These are phyloP conservation scores for Carollia perspicillata DNA, from an alignment of 2,113 vertebrate species.

Conservation along the genomic window DNA sequence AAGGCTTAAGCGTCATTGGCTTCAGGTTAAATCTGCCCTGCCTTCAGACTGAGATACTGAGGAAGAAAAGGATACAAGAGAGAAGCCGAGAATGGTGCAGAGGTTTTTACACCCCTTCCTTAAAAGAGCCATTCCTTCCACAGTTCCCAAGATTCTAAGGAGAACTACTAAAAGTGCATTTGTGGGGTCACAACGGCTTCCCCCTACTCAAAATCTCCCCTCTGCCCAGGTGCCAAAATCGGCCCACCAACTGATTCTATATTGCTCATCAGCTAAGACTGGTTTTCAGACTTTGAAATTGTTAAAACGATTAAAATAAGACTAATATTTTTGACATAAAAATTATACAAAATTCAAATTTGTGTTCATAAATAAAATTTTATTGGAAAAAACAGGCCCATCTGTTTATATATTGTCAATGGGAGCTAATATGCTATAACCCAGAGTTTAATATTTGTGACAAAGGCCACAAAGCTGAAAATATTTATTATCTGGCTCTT, in stretches of 20 bases:
- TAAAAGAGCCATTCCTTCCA: not conserved
- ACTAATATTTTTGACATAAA: not conserved
- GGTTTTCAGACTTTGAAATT: not conserved
- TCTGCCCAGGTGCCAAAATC: too few species aligned
- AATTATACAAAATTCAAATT: not conserved
- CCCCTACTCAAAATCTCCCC: not conserved
- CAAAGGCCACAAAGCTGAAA: not conserved
- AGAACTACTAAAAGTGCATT: not conserved
- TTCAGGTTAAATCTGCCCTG: not conserved
- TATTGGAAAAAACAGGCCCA: not conserved
- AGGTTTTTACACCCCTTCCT: not conserved
- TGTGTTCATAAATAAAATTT: not conserved
- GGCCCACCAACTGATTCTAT: not conserved
- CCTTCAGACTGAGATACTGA: not conserved
- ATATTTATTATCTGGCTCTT: not conserved
- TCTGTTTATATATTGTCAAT: not conserved
- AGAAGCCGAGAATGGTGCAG: not conserved
- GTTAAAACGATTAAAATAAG: not conserved
- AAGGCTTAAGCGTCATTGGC: not conserved
- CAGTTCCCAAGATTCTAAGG: not conserved
- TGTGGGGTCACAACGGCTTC: not conserved
- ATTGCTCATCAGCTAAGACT: not conserved
- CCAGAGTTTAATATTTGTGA: not conserved
- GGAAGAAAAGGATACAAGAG: not conserved
- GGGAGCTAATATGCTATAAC: not conserved